phyloP scores from a whole-genome alignment of 2,113 vertebrate species.

The Pteruthius melanotis region DNA sequence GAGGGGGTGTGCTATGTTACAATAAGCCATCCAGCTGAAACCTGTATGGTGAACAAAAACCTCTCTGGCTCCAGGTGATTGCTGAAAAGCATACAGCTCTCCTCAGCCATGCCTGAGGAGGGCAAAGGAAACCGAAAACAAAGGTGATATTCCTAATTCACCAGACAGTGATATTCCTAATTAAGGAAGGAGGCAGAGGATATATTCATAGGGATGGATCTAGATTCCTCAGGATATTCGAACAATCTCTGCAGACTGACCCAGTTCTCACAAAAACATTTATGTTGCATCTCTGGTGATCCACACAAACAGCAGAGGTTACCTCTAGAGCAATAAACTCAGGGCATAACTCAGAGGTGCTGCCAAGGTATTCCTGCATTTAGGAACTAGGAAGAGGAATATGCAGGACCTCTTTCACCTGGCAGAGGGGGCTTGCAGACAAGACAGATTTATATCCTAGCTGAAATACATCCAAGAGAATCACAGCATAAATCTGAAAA shows the following conservation, averaged over 20 bases:
- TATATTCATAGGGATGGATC: not conserved
- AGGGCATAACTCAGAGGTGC: not conserved
- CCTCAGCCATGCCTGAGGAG: not conserved
- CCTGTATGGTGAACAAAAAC: not conserved
- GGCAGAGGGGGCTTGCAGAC: not conserved
- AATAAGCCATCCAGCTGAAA: not conserved
- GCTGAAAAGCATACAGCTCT: not conserved
- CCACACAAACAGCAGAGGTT: not conserved
- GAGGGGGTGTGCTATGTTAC: fast-evolving
- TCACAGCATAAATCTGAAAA: not conserved
- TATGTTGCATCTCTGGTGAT: not conserved
- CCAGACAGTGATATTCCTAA: not conserved
- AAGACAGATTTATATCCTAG: not conserved
- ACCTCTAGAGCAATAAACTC: not conserved
- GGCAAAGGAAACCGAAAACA: not conserved
- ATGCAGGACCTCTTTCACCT: not conserved
- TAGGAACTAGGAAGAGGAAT: not conserved
- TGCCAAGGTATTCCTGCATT: not conserved
- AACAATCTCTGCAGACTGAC: not conserved
- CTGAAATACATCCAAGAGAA: not conserved
- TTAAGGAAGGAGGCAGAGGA: not conserved
- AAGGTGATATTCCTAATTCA: not conserved
- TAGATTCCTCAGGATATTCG: not conserved
- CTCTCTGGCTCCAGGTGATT: not conserved
- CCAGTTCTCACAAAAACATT: not conserved